Evolutionary conservation across 2,113 vertebrate genomes (phyloP).

Genomic region (Vombatus ursinus): DNA sequence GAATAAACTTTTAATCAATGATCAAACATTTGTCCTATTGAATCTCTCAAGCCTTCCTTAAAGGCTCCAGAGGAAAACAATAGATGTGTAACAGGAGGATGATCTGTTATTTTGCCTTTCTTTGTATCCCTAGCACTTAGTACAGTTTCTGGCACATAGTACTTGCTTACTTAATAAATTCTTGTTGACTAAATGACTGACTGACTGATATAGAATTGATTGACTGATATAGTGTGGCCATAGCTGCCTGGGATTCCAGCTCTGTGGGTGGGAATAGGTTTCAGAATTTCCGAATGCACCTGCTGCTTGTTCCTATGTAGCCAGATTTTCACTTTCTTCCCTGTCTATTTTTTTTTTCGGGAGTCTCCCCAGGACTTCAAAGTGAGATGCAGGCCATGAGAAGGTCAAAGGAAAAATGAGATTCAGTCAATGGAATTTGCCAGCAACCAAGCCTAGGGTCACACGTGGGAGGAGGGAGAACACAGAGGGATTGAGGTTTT

Average conservation of each 20-base stretch:
- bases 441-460: neutral
- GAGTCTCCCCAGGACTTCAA: neutral
- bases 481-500: neutral
- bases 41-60: neutral
- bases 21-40: conserved; percentile 8
- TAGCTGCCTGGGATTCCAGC: neutral
- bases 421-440: neutral
- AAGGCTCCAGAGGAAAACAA: neutral
- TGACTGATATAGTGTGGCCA: neutral
- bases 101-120: neutral
- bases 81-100: neutral
- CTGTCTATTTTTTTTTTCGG: neutral
- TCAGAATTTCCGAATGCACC: neutral
- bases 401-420: neutral
- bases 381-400: neutral
- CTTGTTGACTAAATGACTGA: neutral
- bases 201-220: neutral
- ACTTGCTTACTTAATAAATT: neutral
- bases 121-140: neutral
- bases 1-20: conserved; percentile 61
- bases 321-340: neutral
- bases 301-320: neutral
- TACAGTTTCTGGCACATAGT: neutral
- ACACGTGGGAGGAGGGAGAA: neutral
- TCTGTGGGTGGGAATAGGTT: neutral